phyloP scores from a whole-genome alignment of 2,113 vertebrate genomes.

The Hippocampus guttulatus region DNA sequence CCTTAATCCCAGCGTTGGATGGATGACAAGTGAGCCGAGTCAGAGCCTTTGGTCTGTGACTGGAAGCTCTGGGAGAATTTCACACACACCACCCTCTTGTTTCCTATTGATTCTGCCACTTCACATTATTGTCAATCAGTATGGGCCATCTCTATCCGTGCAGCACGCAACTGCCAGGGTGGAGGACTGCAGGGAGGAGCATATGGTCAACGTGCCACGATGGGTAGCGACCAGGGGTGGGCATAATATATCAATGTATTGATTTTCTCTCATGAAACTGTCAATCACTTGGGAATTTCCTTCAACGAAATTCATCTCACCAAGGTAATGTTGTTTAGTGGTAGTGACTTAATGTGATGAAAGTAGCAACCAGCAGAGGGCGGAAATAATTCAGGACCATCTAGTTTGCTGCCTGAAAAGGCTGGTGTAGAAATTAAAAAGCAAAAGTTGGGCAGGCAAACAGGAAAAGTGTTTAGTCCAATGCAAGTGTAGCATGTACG shows the following conservation, averaged over 20 bases:
- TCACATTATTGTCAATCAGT: constrained; percentile 76
- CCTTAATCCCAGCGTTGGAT: constrained; percentile 50
- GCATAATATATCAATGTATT: neutral
- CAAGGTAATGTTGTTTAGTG: neutral
- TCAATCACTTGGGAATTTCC: neutral
- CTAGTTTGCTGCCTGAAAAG: neutral
- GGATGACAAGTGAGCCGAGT: constrained; percentile 68
- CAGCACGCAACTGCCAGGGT: constrained; percentile 47
- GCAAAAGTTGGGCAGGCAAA: neutral
- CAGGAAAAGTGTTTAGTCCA: neutral
- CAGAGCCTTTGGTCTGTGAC: constrained; percentile 63
- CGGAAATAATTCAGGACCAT: neutral
- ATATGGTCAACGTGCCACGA: neutral
- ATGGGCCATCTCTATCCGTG: constrained; percentile 44
- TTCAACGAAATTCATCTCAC: neutral
- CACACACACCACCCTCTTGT: constrained; percentile 59
- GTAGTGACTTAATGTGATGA: neutral
- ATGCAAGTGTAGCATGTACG: neutral
- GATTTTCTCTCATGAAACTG: neutral
- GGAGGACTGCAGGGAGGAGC: constrained; percentile 43
- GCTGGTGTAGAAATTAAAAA: neutral
- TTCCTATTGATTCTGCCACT: constrained; percentile 75
- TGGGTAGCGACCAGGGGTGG: neutral
- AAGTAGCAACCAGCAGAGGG: neutral
- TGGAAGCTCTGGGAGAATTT: constrained; percentile 64